A percentile compares a stretch with the other conserved stretches of the same genome.
Conservation (phyloP, 2,888 invertebrate genomes). For the Rhamphomyia laevipes region DNA sequence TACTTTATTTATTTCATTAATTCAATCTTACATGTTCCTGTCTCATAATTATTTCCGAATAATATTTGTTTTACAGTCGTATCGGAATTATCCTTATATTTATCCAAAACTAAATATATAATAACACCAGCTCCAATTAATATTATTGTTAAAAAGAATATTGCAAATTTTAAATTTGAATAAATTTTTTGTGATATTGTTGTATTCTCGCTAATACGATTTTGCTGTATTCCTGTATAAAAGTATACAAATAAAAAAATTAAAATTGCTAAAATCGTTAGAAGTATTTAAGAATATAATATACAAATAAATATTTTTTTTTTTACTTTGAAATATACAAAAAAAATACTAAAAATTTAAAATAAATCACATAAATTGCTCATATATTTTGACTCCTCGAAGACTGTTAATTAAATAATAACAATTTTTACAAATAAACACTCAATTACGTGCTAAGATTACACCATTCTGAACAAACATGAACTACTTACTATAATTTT, state of each 20-base stretch:
- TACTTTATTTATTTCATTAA: neutral
- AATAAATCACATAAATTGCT: too few species aligned
- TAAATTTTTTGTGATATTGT: conserved; percentile 21
- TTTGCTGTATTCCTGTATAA: conserved; percentile 23
- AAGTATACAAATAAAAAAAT: conserved; percentile 4
- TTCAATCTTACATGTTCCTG: conserved; percentile 32
- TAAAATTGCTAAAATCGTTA: too few species aligned
- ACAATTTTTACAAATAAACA: neutral
- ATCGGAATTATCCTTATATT: conserved; percentile 11
- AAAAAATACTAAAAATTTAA: too few species aligned
- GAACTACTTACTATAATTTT: too few species aligned
- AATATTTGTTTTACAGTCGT: conserved; percentile 19
- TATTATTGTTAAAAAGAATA: conserved; percentile 23
- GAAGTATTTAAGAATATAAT: too few species aligned
- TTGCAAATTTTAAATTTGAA: conserved; percentile 24
- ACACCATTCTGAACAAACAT: too few species aligned
- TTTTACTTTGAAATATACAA: too few species aligned
- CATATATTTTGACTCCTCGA: too few species aligned
- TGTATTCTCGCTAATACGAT: conserved; percentile 16
- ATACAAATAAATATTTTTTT: too few species aligned
- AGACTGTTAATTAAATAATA: neutral
- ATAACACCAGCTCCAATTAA: conserved; percentile 24
- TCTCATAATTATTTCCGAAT: conserved; percentile 34
- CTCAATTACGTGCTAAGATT: neutral
- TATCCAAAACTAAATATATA: conserved; percentile 26